Conservation (phyloP, 2,797 vertebrate genomes). For the Numenius phaeopus region DNA sequence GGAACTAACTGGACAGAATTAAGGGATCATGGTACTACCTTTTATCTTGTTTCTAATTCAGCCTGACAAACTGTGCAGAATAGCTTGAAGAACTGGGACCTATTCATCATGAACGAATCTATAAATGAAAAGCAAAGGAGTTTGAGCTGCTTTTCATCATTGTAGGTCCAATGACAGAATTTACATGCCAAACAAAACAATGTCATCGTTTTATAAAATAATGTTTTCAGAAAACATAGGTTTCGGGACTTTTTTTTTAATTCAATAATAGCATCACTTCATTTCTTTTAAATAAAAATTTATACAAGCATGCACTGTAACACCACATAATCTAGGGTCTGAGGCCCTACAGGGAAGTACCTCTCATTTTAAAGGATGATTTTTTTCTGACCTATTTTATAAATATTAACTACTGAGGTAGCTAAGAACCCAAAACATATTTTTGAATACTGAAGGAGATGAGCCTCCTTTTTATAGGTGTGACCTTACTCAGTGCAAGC, state of each 20-base stretch:
- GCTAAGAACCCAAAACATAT: constrained; percentile 13
- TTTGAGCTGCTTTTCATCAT: constrained; percentile 9
- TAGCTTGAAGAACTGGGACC: background rate
- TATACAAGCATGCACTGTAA: background rate
- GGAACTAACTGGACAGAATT: background rate
- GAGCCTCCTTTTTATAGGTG: background rate
- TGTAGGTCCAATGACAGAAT: background rate
- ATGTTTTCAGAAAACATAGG: background rate
- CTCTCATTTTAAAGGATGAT: background rate
- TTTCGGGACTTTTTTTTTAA: background rate
- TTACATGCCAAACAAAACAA: background rate
- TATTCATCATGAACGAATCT: background rate
- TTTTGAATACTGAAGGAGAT: background rate
- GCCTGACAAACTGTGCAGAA: background rate
- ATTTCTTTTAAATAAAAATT: constrained; percentile 27
- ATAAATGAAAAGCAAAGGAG: background rate
- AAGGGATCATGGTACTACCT: background rate
- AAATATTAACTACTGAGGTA: background rate
- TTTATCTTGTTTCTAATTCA: constrained; percentile 30
- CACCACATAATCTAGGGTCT: background rate
- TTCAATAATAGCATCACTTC: background rate
- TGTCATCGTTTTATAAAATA: background rate
- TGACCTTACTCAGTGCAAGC: background rate
- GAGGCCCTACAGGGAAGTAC: background rate
- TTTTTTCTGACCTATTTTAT: background rate